Evolutionary conservation across 2,113 vertebrate genomes (phyloP).

Genomic region (Psettodes erumei): DNA sequence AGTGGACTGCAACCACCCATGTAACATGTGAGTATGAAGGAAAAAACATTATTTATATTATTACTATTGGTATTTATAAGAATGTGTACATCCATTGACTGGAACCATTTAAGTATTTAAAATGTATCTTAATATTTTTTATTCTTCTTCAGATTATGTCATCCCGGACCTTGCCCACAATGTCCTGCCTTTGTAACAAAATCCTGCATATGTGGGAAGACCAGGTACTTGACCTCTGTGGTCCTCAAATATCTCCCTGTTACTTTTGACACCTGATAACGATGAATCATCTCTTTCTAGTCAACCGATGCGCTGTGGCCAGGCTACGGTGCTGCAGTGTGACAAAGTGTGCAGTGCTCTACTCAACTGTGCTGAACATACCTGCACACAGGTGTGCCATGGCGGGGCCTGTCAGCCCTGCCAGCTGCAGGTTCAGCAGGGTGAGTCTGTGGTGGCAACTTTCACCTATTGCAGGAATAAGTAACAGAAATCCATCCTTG

Average conservation of each 20-base stretch:
- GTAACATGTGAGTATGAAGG: slow-evolving; percentile 97
- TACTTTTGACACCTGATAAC: background rate
- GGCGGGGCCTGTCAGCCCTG: slow-evolving; percentile 90
- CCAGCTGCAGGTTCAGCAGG: slow-evolving; percentile 87
- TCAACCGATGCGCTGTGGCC: slow-evolving; percentile 95
- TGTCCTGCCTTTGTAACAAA: slow-evolving; percentile 95
- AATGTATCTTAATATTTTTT: background rate
- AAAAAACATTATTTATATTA: background rate
- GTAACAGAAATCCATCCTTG: background rate
- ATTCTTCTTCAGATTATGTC: slow-evolving; percentile 87
- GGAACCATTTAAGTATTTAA: too few relatives aligned
- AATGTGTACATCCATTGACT: too few relatives aligned
- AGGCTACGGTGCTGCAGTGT: slow-evolving; percentile 87
- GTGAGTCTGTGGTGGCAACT: slow-evolving; percentile 74
- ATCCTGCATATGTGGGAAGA: slow-evolving; percentile 92
- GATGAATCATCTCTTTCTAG: slow-evolving; percentile 69
- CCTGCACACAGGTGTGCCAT: slow-evolving; percentile 92
- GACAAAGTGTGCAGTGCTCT: slow-evolving; percentile 87
- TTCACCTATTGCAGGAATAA: background rate
- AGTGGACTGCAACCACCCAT: slow-evolving; percentile 93
- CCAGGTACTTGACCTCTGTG: slow-evolving; percentile 82
- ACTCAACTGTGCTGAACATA: slow-evolving; percentile 92
- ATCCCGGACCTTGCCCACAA: slow-evolving; percentile 96
- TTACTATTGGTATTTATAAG: too few relatives aligned
- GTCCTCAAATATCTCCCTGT: background rate